phyloP scores from a whole-genome alignment of 2,888 invertebrate species.

The Cosmia trapezina region DNA sequence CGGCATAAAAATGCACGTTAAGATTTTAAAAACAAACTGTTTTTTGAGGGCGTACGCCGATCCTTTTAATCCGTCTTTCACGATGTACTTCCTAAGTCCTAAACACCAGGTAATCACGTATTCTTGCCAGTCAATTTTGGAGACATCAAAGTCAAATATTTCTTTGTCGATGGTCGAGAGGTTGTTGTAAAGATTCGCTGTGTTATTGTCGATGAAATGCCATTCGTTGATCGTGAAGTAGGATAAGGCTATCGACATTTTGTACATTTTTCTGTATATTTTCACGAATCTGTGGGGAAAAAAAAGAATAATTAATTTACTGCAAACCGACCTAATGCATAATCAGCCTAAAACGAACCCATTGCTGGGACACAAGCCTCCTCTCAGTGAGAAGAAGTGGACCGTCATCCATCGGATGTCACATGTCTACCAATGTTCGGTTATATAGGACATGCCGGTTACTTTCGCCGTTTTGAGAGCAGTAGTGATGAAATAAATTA shows the following conservation, averaged over 20 bases:
- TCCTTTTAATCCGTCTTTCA: slow-evolving; percentile 68
- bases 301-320: background rate
- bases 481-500: background rate
- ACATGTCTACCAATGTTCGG: background rate
- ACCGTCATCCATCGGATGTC: background rate
- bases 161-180: slow-evolving; percentile 61
- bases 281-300: slow-evolving; percentile 60
- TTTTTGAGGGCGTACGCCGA: slow-evolving; percentile 52
- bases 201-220: slow-evolving; percentile 66
- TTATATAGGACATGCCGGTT: no score
- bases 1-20: background rate
- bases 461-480: no score
- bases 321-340: background rate
- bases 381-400: background rate
- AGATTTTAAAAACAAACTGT: slow-evolving; percentile 49
- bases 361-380: background rate
- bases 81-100: slow-evolving; percentile 66
- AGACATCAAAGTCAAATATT: slow-evolving; percentile 69
- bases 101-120: slow-evolving; percentile 60
- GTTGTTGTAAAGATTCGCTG: slow-evolving; percentile 46
- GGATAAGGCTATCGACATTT: slow-evolving; percentile 50
- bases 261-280: slow-evolving; percentile 65
- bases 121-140: slow-evolving; percentile 59
- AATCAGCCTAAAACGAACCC: background rate
- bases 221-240: slow-evolving; percentile 66